Conservation (phyloP, 1,140 invertebrate genomes). For the Armadillidium nasatum region DNA sequence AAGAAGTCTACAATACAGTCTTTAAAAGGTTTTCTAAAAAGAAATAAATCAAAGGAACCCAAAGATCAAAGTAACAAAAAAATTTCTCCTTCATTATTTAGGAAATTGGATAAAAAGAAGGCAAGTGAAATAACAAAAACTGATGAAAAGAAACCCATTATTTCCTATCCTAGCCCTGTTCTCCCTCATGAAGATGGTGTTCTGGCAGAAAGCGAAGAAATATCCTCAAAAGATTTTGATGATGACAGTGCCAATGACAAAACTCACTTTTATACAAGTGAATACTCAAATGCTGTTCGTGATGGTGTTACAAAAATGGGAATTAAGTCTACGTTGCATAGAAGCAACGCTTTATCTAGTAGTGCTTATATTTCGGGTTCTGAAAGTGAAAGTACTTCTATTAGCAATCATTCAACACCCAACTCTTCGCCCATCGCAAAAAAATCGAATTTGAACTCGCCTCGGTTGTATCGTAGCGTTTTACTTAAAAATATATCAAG, state of each 20-base stretch:
- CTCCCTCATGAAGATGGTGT: slow-evolving; percentile 12
- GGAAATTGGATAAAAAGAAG: slow-evolving; percentile 38
- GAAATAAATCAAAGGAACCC: slow-evolving; percentile 31
- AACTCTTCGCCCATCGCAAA: slow-evolving; percentile 20
- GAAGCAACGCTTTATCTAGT: slow-evolving; percentile 17
- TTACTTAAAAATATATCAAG: slow-evolving; percentile 39
- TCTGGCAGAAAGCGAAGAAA: background rate
- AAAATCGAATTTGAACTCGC: slow-evolving; percentile 27
- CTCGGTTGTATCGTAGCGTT: slow-evolving; percentile 38
- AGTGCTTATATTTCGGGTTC: slow-evolving; percentile 22
- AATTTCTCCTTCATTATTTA: slow-evolving; percentile 40
- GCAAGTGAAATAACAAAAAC: slow-evolving; percentile 27
- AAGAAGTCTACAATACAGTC: slow-evolving; percentile 41
- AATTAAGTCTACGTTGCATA: slow-evolving; percentile 17
- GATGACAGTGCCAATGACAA: slow-evolving; percentile 16
- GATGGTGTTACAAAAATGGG: slow-evolving; percentile 26
- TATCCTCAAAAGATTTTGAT: background rate
- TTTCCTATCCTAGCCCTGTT: slow-evolving; percentile 18
- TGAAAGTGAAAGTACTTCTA: slow-evolving; percentile 36
- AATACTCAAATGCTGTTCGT: slow-evolving; percentile 21
- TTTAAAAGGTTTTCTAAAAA: slow-evolving; percentile 39
- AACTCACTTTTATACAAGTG: slow-evolving; percentile 32
- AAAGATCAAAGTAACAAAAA: slow-evolving; percentile 34
- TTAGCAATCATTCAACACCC: slow-evolving; percentile 34
- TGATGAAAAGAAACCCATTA: slow-evolving; percentile 23